These are phyloP conservation scores for Oryzias curvinotus DNA, from an alignment of 2,113 vertebrate species.

Conservation along the genomic window DNA sequence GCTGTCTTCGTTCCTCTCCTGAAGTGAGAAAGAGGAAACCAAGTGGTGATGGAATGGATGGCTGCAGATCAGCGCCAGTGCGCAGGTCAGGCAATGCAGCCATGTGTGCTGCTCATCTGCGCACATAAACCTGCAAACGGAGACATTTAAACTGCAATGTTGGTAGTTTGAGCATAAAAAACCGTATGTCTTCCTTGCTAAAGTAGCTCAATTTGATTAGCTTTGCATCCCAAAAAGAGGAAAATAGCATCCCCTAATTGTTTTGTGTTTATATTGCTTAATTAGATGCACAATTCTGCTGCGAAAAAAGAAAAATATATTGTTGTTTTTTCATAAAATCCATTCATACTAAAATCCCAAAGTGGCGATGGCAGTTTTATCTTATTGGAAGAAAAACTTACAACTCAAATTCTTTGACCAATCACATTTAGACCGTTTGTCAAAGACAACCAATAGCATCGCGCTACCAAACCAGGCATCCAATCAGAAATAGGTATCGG, in stretches of 20 bases:
- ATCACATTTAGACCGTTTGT: conserved; percentile 15
- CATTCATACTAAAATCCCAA: too few relatives aligned
- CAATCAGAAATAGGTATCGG: conserved; percentile 59
- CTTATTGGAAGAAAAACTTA: neutral
- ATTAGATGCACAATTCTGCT: too few relatives aligned
- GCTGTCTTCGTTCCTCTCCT: conserved; percentile 38
- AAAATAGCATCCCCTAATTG: too few relatives aligned
- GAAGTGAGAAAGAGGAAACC: conserved; percentile 48
- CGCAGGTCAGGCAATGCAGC: conserved; percentile 47
- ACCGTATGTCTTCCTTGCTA: too few relatives aligned
- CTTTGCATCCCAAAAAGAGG: too few relatives aligned
- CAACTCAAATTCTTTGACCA: conserved; percentile 5
- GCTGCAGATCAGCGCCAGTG: conserved; percentile 34
- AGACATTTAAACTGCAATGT: neutral
- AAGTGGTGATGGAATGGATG: conserved; percentile 43
- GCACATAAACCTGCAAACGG: neutral
- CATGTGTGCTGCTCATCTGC: conserved; percentile 21
- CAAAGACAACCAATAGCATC: conserved; percentile 47
- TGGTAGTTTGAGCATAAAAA: neutral
- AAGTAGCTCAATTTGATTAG: too few relatives aligned
- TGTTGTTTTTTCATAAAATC: too few relatives aligned
- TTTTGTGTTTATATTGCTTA: too few relatives aligned
- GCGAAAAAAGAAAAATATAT: too few relatives aligned
- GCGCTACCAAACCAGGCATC: conserved; percentile 2
- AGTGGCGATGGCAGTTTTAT: too few relatives aligned